Percentiles rank a stretch among this genome's conserved stretches.
Evolutionary conservation across 2,113 vertebrate species (phyloP).

Genomic region (Phasianus colchicus): DNA sequence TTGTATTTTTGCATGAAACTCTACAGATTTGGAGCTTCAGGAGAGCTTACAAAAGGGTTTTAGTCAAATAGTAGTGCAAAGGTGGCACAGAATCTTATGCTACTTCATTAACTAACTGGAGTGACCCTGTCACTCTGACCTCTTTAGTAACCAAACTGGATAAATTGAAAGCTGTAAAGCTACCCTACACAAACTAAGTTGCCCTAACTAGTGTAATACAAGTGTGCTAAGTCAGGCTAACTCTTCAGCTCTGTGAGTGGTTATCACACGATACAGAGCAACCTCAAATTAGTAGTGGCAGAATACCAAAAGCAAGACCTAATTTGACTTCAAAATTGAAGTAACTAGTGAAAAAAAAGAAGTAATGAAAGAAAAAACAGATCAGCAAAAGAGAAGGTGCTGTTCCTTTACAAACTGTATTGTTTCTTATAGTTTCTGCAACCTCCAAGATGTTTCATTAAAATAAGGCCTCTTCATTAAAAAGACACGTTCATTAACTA

Average conservation of each 20-base stretch:
- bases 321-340: background rate
- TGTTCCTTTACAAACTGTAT: background rate
- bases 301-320: background rate
- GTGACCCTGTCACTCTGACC: background rate
- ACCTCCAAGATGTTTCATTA: background rate
- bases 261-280: accelerated
- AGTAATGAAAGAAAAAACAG: background rate
- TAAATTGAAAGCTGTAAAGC: background rate
- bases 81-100: background rate
- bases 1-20: background rate
- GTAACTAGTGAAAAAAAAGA: background rate
- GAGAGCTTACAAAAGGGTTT: background rate
- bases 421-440: accelerated
- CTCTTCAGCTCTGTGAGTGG: background rate
- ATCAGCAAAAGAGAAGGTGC: background rate
- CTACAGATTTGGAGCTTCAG: background rate
- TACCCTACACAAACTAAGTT: background rate
- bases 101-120: background rate
- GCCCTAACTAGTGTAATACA: background rate
- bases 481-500: background rate
- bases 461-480: background rate
- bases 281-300: background rate
- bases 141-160: background rate
- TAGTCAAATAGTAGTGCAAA: constrained; percentile 10
- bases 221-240: background rate